Evolutionary conservation across 2,797 vertebrate genomes (phyloP).

Genomic region (Cyprinodon diabolis): DNA sequence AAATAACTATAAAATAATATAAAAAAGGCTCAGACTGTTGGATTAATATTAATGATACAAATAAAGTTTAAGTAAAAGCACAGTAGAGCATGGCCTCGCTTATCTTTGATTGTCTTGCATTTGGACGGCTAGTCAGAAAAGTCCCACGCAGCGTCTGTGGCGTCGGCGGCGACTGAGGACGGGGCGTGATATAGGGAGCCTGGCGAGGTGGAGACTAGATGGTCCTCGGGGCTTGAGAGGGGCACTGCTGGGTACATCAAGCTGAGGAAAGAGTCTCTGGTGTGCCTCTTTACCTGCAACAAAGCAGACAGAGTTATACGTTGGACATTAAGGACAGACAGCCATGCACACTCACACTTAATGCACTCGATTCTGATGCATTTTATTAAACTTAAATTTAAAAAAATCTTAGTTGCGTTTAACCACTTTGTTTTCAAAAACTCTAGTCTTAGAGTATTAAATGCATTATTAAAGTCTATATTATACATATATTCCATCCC

Average conservation of each 20-base stretch:
- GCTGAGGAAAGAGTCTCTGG: conserved; percentile 86
- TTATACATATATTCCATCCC: too few species aligned
- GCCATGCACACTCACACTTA: too few species aligned
- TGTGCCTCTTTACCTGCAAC: conserved; percentile 88
- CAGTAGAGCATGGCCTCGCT: conserved; percentile 71
- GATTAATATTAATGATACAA: conserved; percentile 34
- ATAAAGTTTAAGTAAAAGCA: conserved; percentile 64
- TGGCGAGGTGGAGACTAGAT: conserved; percentile 68
- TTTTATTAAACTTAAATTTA: too few species aligned
- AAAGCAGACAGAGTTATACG: conserved; percentile 1
- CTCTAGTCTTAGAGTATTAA: too few species aligned
- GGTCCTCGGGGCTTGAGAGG: conserved; percentile 76
- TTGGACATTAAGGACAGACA: too few species aligned
- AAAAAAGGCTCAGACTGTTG: conserved; percentile 68
- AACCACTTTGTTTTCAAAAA: too few species aligned
- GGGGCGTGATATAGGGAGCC: conserved; percentile 61
- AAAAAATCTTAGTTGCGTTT: too few species aligned
- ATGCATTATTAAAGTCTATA: too few species aligned
- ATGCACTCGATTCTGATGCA: too few species aligned
- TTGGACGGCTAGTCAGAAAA: conserved; percentile 70
- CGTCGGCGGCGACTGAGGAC: conserved; percentile 30
- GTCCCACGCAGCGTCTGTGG: conserved; percentile 75
- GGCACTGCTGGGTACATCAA: conserved; percentile 89
- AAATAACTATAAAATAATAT: conserved; percentile 54
- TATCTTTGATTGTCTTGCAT: conserved; percentile 69